Evolutionary conservation across 2,888 invertebrate species (phyloP).

Genomic region (Prosopocoilus inquinatus): DNA sequence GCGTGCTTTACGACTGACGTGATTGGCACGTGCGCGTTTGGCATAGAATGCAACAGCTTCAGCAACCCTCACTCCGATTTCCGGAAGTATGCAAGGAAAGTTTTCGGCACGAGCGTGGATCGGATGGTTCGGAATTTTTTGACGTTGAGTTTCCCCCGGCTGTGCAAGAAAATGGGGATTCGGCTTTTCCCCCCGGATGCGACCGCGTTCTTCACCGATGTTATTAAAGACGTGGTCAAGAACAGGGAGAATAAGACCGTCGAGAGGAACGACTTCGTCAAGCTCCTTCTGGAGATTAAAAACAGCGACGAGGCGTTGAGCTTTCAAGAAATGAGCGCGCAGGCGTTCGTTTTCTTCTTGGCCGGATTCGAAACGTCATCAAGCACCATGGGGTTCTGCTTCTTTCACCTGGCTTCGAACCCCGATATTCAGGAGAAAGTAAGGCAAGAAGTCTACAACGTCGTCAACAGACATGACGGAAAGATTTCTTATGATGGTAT

Average conservation of each 20-base stretch:
- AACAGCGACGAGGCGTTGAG: constrained; percentile 10
- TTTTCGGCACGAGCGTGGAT: background rate
- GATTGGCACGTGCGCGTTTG: constrained; percentile 13
- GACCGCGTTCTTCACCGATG: constrained; percentile 35
- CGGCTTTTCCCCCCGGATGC: constrained; percentile 26
- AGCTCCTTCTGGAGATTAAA: constrained; percentile 37
- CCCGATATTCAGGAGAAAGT: constrained; percentile 48
- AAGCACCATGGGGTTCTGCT: constrained; percentile 42
- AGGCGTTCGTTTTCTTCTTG: constrained; percentile 47
- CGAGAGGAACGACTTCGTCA: constrained; percentile 42
- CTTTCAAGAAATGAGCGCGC: constrained; percentile 34
- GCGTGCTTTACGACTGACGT: constrained; percentile 18
- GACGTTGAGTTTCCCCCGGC: constrained; percentile 23
- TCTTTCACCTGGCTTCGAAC: constrained; percentile 46
- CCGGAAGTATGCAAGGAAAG: constrained; percentile 4
- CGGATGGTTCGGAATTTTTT: constrained; percentile 15
- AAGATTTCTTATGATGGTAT: constrained; percentile 47
- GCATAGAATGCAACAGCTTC: constrained; percentile 13
- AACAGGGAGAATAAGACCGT: constrained; percentile 23
- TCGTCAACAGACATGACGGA: constrained; percentile 38
- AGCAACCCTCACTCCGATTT: constrained; percentile 16
- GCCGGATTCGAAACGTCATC: constrained; percentile 53
- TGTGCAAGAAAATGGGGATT: constrained; percentile 23
- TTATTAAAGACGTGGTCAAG: constrained; percentile 35
- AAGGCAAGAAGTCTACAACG: constrained; percentile 43